Evolutionary conservation across 2,888 invertebrate genomes (phyloP).

Genomic region (Ornithoptera priamus): DNA sequence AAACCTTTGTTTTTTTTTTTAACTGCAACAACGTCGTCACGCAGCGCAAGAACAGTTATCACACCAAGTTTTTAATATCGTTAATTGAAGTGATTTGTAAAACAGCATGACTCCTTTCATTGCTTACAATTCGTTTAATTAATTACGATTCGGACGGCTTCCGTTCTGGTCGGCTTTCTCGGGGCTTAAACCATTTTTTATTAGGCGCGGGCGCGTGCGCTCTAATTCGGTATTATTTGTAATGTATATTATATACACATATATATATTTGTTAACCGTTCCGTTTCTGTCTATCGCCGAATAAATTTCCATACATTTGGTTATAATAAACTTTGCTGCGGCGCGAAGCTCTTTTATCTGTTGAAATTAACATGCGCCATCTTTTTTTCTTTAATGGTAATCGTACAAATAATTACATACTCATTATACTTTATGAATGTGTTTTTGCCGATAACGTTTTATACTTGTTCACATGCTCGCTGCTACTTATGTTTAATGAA

Average conservation of each 20-base stretch:
- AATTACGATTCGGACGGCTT: conserved; percentile 76
- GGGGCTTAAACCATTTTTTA: conserved; percentile 70
- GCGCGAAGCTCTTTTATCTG: conserved; percentile 7
- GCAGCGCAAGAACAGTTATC: conserved; percentile 63
- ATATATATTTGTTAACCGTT: conserved; percentile 25
- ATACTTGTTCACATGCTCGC: conserved; percentile 1
- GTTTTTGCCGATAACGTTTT: conserved; percentile 9
- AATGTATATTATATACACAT: conserved; percentile 7
- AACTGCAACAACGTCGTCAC: conserved; percentile 52
- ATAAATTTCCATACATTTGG: conserved; percentile 27
- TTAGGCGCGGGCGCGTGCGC: conserved; percentile 54
- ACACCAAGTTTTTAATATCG: conserved; percentile 76
- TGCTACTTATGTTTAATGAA: conserved; percentile 16
- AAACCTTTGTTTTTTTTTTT: conserved; percentile 35
- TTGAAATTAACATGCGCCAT: conserved; percentile 13
- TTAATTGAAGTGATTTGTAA: conserved; percentile 81
- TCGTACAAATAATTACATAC: conserved; percentile 20
- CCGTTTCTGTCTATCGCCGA: conserved; percentile 32
- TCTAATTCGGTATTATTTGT: conserved; percentile 50
- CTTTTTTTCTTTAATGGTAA: conserved; percentile 12
- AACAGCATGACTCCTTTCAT: conserved; percentile 80
- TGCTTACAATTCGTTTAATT: conserved; percentile 79
- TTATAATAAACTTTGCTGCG: conserved; percentile 21
- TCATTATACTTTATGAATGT: conserved; percentile 6
- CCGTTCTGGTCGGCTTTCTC: conserved; percentile 64